These are phyloP conservation scores for Tachycineta bicolor DNA, from an alignment of 2,113 vertebrate species.

Conservation along the genomic window DNA sequence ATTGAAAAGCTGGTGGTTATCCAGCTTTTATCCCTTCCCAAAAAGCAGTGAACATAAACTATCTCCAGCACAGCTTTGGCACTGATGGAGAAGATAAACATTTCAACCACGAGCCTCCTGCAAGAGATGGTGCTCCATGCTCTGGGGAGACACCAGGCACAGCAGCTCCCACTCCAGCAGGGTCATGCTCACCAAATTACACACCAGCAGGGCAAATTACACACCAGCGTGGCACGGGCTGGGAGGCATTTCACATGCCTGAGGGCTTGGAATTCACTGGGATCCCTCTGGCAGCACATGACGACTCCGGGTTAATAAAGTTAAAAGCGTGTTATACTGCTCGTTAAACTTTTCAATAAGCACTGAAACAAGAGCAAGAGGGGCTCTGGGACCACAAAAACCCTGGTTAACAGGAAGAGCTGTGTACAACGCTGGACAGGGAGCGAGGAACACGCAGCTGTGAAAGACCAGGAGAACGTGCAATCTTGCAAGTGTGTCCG, in stretches of 20 bases:
- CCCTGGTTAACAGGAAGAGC: not conserved
- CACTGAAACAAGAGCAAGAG: not conserved
- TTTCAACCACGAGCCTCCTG: not conserved
- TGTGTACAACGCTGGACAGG: not conserved
- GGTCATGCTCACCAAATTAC: not conserved
- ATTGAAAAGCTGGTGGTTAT: not conserved
- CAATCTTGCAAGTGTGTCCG: not conserved
- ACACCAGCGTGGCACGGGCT: not conserved
- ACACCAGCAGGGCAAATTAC: not conserved
- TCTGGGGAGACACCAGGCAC: not conserved
- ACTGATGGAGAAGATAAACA: not conserved
- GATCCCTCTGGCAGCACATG: not conserved
- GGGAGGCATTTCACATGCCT: not conserved
- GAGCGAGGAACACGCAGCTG: not conserved
- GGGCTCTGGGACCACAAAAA: not conserved
- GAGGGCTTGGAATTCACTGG: not conserved
- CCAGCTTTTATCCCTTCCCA: not conserved
- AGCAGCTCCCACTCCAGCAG: not conserved
- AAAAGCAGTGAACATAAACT: not conserved
- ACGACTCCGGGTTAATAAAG: not conserved
- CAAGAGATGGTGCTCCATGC: not conserved
- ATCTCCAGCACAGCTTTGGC: not conserved
- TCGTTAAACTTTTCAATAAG: conserved; percentile 26
- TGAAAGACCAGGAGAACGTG: not conserved
- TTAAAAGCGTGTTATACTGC: not conserved